Evolutionary conservation across 35 echinoderm and acorn worm genomes (phyloP).

Genomic region (Amphiura filiformis): DNA sequence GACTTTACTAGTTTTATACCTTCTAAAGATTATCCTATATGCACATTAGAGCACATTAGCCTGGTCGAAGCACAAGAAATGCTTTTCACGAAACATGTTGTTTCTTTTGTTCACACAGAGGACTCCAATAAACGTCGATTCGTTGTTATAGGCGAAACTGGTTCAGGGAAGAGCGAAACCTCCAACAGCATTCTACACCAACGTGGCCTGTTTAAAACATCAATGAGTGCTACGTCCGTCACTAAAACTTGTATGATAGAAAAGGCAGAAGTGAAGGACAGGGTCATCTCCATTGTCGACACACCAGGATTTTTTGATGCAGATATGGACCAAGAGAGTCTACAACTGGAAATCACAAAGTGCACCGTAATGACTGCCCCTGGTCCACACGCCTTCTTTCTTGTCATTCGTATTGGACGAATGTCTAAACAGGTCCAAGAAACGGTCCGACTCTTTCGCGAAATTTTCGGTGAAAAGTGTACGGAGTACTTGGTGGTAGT

Average conservation of each 20-base stretch:
- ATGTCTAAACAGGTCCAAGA: background rate
- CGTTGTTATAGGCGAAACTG: background rate
- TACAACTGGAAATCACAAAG: background rate
- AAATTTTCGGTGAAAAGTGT: background rate
- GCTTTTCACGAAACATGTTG: background rate
- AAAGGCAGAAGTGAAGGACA: background rate
- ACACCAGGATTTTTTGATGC: background rate
- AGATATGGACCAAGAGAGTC: background rate
- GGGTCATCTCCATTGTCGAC: background rate
- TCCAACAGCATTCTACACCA: background rate
- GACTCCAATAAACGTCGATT: background rate
- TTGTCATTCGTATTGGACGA: background rate
- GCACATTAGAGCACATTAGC: background rate
- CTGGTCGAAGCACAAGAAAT: background rate
- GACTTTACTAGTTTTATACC: background rate
- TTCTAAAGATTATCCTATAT: background rate
- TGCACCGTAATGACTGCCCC: background rate
- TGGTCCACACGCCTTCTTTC: background rate
- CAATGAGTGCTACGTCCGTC: background rate
- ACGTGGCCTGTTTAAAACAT: background rate
- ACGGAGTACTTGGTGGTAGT: background rate
- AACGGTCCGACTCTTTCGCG: background rate
- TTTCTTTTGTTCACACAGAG: background rate
- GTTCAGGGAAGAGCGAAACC: background rate
- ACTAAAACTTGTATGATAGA: background rate